These are phyloP conservation scores for Nematostella vectensis DNA, from an alignment of 92 coral and sea anemone species.

Conservation along the genomic window DNA sequence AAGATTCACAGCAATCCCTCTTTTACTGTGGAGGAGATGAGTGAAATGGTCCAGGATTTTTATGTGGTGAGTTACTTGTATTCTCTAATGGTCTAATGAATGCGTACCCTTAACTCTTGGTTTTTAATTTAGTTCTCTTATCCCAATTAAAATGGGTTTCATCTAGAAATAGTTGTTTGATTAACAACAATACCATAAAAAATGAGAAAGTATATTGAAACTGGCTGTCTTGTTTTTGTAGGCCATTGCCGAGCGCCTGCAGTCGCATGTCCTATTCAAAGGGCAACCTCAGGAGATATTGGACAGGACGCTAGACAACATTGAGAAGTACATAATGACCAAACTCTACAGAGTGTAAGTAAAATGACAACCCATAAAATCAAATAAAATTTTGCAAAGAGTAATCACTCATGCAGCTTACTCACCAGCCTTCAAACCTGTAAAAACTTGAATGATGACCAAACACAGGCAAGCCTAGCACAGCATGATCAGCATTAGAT, in stretches of 20 bases:
- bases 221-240: no score
- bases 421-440: no score
- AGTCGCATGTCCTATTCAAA: slow-evolving; percentile 69
- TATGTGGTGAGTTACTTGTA: slow-evolving; percentile 59
- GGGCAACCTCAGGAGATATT: slow-evolving; percentile 76
- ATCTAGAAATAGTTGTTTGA: no score
- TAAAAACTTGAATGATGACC: no score
- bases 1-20: slow-evolving; percentile 51
- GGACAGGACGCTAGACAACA: slow-evolving; percentile 82
- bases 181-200: no score
- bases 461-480: no score
- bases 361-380: not conserved
- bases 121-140: no score
- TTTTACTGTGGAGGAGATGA: slow-evolving; percentile 73
- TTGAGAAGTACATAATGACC: slow-evolving; percentile 92
- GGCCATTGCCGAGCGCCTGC: slow-evolving; percentile 88
- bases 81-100: not conserved
- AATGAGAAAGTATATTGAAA: no score
- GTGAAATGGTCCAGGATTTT: slow-evolving; percentile 95
- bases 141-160: no score
- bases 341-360: slow-evolving; percentile 87
- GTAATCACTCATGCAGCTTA: no score
- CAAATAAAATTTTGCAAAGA: no score
- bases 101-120: not conserved
- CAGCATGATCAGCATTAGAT: no score